Percentiles rank a stretch among this genome's conserved stretches.
Evolutionary conservation across 1,140 invertebrate genomes (phyloP).

Genomic region (Caenorhabditis latens): DNA sequence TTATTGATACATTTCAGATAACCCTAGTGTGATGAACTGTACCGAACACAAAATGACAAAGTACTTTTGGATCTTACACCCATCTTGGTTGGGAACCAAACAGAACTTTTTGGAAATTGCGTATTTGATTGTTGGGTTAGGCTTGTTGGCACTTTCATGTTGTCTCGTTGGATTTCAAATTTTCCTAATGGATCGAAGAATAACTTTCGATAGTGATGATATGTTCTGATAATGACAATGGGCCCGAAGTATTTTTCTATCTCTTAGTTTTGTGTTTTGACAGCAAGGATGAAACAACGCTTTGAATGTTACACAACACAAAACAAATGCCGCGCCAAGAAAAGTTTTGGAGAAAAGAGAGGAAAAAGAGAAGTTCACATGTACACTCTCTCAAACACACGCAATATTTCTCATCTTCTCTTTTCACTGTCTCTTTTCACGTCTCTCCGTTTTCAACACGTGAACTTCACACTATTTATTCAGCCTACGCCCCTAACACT

Average conservation of each 20-base stretch:
- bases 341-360: too few relatives aligned
- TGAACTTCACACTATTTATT: background rate
- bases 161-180: conserved; percentile 5
- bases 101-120: conserved; percentile 8
- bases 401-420: background rate
- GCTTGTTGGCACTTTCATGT: conserved; percentile 29
- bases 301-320: too few relatives aligned
- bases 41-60: background rate
- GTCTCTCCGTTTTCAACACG: too few relatives aligned
- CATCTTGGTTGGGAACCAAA: conserved; percentile 19
- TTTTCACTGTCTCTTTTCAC: background rate
- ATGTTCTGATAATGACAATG: background rate
- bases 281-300: too few relatives aligned
- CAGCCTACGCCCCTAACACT: background rate
- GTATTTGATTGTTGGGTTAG: conserved; percentile 11
- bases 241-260: too few relatives aligned
- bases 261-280: too few relatives aligned
- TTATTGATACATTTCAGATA: background rate
- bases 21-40: background rate
- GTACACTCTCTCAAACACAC: too few relatives aligned
- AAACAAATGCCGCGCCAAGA: too few relatives aligned
- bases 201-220: conserved; percentile 10
- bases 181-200: conserved; percentile 1
- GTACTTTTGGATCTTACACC: conserved; percentile 29
- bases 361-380: too few relatives aligned